Base-by-base conservation (phyloP, 2,888 invertebrate species). In the Calliopum simillimum region DNA sequence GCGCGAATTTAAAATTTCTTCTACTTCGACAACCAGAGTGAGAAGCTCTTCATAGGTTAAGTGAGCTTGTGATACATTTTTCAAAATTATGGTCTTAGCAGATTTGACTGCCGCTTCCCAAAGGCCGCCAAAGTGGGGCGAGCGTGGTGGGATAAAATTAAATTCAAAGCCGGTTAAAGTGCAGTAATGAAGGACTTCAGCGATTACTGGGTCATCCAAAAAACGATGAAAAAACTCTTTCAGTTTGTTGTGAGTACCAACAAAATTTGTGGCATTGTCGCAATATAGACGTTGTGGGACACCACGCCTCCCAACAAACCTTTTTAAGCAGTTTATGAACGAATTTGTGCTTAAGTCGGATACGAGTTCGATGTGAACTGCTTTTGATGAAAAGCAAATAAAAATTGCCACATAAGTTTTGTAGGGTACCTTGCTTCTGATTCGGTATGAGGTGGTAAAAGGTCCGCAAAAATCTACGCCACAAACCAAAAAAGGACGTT, bases 381-480 rank as follows among this genome's bases (percentile, higher is more conserved):
- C 67, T 21, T 69, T 69, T 3, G 59, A 55, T 23, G 53, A 41
- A 51, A 69, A 69, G 33, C 71, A 71, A 33, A 69, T 33, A 55
- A 67, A 70, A 16, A 68, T 67, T 21, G 64, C 69, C 11, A 71
- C 49, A 11, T 71, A 69, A 44, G 64, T 67, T 59, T 72, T 72
- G 12, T 41, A 33, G 14, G 67, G 64, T 67, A 53, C 19, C 61
- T 46, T 67, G 12, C 73, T 61, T 19, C 71, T 56, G 41, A 73
- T 71, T 8, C 58, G 69, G 33, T 70, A 69, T 55, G 70, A 68
- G 2, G 63, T 73, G 13, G 19, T 47, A 44, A 68, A 64, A 2
- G 70, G 71, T 14, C 69, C 71, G 66, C 71, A 73, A 69, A 75
- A 74, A 51, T 75, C 73, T 12, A 76, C 71, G 16, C 74, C 73